Conservation (phyloP, 2,888 invertebrate species). For the Thumatha senex region DNA sequence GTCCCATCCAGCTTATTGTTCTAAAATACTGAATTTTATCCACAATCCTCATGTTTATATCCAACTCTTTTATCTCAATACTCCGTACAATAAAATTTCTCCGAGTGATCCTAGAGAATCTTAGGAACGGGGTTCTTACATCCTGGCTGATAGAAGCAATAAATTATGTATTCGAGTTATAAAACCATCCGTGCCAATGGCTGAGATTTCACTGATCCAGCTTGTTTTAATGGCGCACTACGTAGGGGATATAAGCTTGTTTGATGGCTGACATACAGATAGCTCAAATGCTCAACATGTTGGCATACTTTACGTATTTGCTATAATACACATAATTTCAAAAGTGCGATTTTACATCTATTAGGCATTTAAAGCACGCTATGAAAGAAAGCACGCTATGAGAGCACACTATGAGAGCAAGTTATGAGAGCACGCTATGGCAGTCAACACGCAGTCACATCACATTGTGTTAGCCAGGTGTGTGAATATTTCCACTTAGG, state of each 20-base stretch:
- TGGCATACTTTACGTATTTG: not conserved
- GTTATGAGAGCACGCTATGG: no score
- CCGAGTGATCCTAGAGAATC: slow-evolving; percentile 4
- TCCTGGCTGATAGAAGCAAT: slow-evolving; percentile 49
- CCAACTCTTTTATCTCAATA: not conserved
- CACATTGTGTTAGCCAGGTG: no score
- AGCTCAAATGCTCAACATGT: slow-evolving; percentile 2
- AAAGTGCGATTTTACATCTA: no score
- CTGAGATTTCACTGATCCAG: slow-evolving; percentile 68
- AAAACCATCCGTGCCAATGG: slow-evolving; percentile 68
- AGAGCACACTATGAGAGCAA: no score
- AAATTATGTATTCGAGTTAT: slow-evolving; percentile 79
- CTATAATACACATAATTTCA: not conserved
- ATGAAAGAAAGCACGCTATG: no score
- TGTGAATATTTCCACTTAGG: no score
- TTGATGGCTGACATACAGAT: slow-evolving; percentile 29
- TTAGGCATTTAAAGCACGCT: no score
- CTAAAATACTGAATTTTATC: not conserved
- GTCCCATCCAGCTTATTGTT: no score
- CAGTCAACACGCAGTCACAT: no score
- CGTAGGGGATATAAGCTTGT: slow-evolving; percentile 46
- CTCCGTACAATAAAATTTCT: not conserved
- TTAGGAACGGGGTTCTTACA: slow-evolving; percentile 32
- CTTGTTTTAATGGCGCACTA: slow-evolving; percentile 67
- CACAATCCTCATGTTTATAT: not conserved